Evolutionary conservation across 2,113 vertebrate genomes (phyloP).

Genomic region (Apodemus sylvaticus): DNA sequence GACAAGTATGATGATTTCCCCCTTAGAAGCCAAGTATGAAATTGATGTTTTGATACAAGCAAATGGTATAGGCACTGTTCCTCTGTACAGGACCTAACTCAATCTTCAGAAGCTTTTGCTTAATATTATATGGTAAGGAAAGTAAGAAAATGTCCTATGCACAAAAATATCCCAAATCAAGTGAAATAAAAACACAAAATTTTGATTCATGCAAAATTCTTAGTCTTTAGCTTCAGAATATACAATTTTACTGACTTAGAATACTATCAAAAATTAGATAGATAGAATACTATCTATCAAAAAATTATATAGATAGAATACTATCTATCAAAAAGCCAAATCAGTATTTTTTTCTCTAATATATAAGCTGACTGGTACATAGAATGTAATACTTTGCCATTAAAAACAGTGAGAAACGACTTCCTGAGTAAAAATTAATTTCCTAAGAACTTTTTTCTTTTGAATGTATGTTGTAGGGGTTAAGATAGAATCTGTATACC

Average conservation of each 20-base stretch:
- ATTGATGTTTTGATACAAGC: not conserved
- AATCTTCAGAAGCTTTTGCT: not conserved
- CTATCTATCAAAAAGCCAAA: not conserved
- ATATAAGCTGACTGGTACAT: not conserved
- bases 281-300: too few species aligned
- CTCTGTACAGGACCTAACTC: not conserved
- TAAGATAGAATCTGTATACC: not conserved
- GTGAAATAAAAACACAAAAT: not conserved
- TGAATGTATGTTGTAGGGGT: not conserved
- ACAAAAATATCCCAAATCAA: not conserved
- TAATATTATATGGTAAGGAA: not conserved
- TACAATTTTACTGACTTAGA: not conserved
- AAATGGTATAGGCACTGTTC: not conserved
- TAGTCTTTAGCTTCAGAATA: not conserved
- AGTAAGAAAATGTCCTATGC: not conserved
- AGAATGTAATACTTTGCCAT: not conserved
- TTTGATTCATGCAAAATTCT: not conserved
- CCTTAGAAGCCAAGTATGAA: not conserved
- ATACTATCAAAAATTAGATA: not conserved
- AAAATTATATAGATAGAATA: not conserved
- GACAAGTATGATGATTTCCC: not conserved
- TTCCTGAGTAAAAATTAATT: not conserved
- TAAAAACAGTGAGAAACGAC: not conserved
- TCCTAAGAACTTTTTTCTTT: not conserved
- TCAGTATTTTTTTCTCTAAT: not conserved